phyloP scores from a whole-genome alignment of 1,140 invertebrate species.

The Idris sp. region DNA sequence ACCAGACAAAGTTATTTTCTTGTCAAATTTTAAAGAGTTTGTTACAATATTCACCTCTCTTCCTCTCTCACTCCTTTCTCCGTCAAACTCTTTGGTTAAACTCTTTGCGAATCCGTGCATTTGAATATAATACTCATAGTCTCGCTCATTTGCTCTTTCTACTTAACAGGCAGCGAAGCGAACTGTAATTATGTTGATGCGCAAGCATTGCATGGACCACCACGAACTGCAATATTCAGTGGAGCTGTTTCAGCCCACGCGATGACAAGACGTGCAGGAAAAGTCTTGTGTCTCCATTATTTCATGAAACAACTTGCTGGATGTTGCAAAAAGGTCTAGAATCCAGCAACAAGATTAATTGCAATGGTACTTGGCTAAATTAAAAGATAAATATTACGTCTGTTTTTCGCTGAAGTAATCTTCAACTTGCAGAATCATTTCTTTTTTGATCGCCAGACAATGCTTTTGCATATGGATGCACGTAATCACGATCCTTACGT shows the following conservation, averaged over 20 bases:
- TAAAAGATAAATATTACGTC: slow-evolving; percentile 28
- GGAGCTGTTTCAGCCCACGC: slow-evolving; percentile 36
- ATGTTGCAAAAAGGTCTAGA: too few species aligned
- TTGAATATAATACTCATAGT: slow-evolving; percentile 74
- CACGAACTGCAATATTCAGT: slow-evolving; percentile 32
- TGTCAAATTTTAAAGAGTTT: slow-evolving; percentile 65
- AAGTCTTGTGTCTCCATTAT: slow-evolving; percentile 37
- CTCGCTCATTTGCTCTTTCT: slow-evolving; percentile 50
- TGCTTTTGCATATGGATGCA: slow-evolving; percentile 51
- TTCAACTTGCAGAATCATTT: slow-evolving; percentile 22
- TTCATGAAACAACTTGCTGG: slow-evolving; percentile 15
- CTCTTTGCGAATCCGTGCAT: slow-evolving; percentile 69
- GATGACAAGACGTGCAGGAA: slow-evolving; percentile 47
- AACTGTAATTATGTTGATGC: slow-evolving; percentile 77
- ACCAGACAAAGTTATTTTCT: slow-evolving; percentile 74
- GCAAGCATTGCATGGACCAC: slow-evolving; percentile 66
- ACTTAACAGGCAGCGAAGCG: slow-evolving; percentile 65
- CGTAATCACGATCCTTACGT: slow-evolving; percentile 49
- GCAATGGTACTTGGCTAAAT: too few species aligned
- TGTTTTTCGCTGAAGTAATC: slow-evolving; percentile 14
- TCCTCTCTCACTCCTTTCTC: slow-evolving; percentile 54
- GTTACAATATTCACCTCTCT: slow-evolving; percentile 68
- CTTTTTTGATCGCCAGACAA: slow-evolving; percentile 34
- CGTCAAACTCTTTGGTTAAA: slow-evolving; percentile 66
- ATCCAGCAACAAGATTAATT: too few species aligned